Conservation (phyloP, 2,888 invertebrate species). For the Hylaea fasciaria region DNA sequence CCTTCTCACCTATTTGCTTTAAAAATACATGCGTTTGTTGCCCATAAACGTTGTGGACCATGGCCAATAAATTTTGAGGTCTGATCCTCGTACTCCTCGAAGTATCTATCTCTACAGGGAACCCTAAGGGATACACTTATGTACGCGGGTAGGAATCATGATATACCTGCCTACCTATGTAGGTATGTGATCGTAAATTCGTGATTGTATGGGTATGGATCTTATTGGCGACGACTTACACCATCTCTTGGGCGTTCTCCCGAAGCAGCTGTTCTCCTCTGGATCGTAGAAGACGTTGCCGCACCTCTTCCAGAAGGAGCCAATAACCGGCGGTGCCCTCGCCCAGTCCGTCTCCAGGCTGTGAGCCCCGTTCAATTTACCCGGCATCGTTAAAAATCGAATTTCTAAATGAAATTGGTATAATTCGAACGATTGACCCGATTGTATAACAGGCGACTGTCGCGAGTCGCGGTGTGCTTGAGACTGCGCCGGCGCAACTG, state of each 20-base stretch:
- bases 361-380: conserved; percentile 62
- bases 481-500: conserved; percentile 61
- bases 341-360: conserved; percentile 69
- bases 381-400: conserved; percentile 64
- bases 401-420: no score
- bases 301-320: conserved; percentile 57
- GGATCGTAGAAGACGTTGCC: conserved; percentile 68
- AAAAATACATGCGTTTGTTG: no score
- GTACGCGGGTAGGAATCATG: no score
- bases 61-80: no score
- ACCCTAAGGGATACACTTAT: no score
- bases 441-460: conserved; percentile 46
- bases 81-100: no score
- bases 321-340: conserved; percentile 64
- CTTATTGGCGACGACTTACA: conserved; percentile 62
- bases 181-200: no score
- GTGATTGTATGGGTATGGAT: no score
- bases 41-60: no score
- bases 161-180: no score
- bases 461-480: conserved; percentile 45
- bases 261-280: conserved; percentile 72
- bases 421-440: conserved; percentile 6
- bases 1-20: no score
- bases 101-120: no score
- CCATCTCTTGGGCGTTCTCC: conserved; percentile 76